These are phyloP conservation scores for Leptatherina wallacei DNA, from an alignment of 2,797 vertebrate species.

Conservation along the genomic window DNA sequence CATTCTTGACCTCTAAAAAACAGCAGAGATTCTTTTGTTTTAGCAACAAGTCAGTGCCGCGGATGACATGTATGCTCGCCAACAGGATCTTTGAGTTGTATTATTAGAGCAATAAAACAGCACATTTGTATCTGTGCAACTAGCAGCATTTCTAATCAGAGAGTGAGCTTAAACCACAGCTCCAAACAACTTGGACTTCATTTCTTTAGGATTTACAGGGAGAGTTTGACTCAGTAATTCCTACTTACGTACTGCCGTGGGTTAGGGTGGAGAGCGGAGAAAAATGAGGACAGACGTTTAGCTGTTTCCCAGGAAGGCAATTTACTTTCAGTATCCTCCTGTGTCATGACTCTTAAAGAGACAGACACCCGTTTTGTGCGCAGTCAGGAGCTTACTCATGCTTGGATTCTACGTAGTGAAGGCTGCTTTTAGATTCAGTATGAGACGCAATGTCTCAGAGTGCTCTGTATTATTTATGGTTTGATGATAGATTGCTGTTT, in stretches of 20 bases:
- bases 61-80: background rate
- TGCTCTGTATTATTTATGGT: conserved; percentile 42
- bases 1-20: background rate
- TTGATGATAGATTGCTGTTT: conserved; percentile 27
- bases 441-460: conserved; percentile 5
- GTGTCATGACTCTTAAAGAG: conserved; percentile 56
- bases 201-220: background rate
- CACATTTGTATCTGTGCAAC: background rate
- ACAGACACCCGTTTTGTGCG: background rate
- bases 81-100: background rate
- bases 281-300: background rate
- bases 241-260: conserved; percentile 18
- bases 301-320: background rate
- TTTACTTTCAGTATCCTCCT: conserved; percentile 48
- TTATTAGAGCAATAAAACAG: background rate
- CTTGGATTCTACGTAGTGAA: background rate
- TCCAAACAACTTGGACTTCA: background rate
- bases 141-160: background rate
- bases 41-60: background rate
- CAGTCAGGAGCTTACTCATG: background rate
- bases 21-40: background rate
- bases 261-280: background rate
- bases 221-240: background rate
- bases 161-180: background rate
- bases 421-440: background rate